Conservation (phyloP, 2,888 invertebrate species). For the Apotomis betuletana region DNA sequence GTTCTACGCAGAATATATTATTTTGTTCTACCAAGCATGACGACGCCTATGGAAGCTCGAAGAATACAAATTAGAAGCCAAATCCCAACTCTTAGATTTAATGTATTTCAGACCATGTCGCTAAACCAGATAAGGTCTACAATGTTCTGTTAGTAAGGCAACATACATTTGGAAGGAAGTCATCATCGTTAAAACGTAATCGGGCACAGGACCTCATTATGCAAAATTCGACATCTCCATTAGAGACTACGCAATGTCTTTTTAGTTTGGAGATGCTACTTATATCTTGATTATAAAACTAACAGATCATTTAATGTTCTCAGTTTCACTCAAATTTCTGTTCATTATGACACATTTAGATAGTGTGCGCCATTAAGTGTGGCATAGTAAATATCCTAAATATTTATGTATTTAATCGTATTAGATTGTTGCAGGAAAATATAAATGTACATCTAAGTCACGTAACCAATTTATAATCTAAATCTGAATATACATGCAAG, state of each 20-base stretch:
- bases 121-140: slow-evolving; percentile 43
- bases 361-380: not conserved
- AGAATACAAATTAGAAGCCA: slow-evolving; percentile 71
- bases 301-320: not conserved
- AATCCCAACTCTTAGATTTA: slow-evolving; percentile 48
- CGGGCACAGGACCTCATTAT: slow-evolving; percentile 76
- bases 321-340: not conserved
- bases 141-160: slow-evolving; percentile 43
- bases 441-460: no score
- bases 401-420: no score
- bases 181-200: slow-evolving; percentile 80
- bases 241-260: slow-evolving; percentile 53
- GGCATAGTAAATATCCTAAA: not conserved
- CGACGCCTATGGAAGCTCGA: slow-evolving; percentile 63
- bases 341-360: not conserved
- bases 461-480: no score
- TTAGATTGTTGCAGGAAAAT: no score
- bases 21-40: slow-evolving; percentile 71
- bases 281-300: slow-evolving; percentile 13
- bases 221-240: slow-evolving; percentile 68
- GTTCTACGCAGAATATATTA: slow-evolving; percentile 65
- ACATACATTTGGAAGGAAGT: slow-evolving; percentile 57
- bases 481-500: no score
- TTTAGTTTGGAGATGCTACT: slow-evolving; percentile 10
- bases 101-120: slow-evolving; percentile 46